phyloP scores from a whole-genome alignment of 2,113 vertebrate species.

The Muntiacus muntjak region DNA sequence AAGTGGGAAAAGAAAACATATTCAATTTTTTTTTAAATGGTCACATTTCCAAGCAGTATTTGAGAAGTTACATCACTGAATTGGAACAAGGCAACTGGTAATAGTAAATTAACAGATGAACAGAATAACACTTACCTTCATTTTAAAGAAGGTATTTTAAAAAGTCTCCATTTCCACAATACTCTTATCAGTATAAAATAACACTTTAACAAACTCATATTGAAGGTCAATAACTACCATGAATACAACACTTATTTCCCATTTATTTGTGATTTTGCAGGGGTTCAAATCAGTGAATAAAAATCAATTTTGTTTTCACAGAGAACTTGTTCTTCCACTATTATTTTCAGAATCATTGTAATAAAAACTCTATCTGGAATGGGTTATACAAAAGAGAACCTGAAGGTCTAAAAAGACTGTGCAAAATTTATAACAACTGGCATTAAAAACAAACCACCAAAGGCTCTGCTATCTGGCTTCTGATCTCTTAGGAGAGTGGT shows the following conservation, averaged over 20 bases:
- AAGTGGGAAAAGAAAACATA: conserved; percentile 14
- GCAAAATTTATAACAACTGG: background rate
- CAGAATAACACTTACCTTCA: background rate
- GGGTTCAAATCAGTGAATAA: background rate
- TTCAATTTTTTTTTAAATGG: background rate
- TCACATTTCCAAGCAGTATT: background rate
- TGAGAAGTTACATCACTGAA: background rate
- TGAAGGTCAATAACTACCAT: background rate
- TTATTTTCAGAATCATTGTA: background rate
- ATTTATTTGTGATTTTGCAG: conserved; percentile 38
- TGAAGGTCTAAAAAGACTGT: background rate
- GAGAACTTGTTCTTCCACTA: background rate
- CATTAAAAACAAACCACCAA: background rate
- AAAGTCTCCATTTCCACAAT: background rate
- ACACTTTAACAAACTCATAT: background rate
- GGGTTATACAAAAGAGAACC: background rate
- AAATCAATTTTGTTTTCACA: conserved; percentile 19
- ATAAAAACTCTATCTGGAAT: conserved; percentile 8
- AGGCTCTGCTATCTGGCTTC: background rate
- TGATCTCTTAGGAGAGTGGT: background rate
- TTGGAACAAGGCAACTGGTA: background rate
- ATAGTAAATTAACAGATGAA: conserved; percentile 16
- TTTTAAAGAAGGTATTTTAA: conserved; percentile 31
- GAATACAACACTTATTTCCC: background rate
- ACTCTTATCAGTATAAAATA: background rate